Percentiles rank a stretch among this genome's conserved stretches.
Evolutionary conservation across 30 jellyfish, hydroid and myxozoan species (phyloP).

Genomic region (Pelagia noctiluca): DNA sequence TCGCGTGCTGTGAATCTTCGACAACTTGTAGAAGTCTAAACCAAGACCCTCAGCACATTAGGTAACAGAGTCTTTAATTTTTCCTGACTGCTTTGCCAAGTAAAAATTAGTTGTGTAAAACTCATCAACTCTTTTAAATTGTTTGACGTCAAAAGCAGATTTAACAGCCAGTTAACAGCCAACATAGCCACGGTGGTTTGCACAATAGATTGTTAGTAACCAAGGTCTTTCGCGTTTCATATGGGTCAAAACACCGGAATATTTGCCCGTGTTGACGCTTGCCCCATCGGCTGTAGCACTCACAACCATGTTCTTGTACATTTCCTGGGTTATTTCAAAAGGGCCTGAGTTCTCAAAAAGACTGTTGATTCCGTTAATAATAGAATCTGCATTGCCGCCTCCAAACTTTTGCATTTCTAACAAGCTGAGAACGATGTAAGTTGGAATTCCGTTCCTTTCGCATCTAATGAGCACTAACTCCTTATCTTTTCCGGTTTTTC

Average conservation of each 20-base stretch:
- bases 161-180: conserved; percentile 48
- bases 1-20: conserved; percentile 54
- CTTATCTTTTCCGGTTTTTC: conserved; percentile 61
- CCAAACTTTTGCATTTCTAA: conserved; percentile 61
- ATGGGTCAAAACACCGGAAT: conserved; percentile 27
- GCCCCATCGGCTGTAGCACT: conserved; percentile 53
- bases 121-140: conserved; percentile 32
- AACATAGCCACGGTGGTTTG: conserved; percentile 29
- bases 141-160: conserved; percentile 24
- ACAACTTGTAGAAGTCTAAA: conserved; percentile 19
- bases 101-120: conserved; percentile 45
- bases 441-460: conserved; percentile 42
- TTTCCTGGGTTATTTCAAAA: background rate
- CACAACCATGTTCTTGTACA: background rate
- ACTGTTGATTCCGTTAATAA: conserved; percentile 36
- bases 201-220: conserved; percentile 37
- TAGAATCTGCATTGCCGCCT: conserved; percentile 51
- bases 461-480: conserved; percentile 52
- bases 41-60: conserved; percentile 60
- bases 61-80: conserved; percentile 19
- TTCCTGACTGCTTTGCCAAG: conserved; percentile 23
- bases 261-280: conserved; percentile 37
- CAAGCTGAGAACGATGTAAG: conserved; percentile 52
- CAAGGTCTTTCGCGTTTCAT: conserved; percentile 30
- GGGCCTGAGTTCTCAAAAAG: background rate